Conservation (phyloP, 2,888 invertebrate species). For the Hydrotaea cyrtoneurina region DNA sequence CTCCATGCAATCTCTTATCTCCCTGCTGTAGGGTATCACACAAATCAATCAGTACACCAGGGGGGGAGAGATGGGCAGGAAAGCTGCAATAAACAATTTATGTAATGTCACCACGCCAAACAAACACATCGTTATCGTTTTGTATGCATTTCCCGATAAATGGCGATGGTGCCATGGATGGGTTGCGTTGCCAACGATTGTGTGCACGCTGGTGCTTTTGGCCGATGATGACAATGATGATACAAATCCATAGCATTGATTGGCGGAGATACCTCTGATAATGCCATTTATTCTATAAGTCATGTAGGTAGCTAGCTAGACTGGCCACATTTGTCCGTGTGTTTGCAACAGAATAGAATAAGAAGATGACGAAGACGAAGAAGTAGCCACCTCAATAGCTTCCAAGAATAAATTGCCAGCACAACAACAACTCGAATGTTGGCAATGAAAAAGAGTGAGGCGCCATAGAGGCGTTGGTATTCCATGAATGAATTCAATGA, state of each 20-base stretch:
- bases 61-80: not conserved
- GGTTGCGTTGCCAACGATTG: slow-evolving; percentile 12
- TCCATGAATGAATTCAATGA: slow-evolving; percentile 63
- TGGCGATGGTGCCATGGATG: slow-evolving; percentile 2
- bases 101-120: slow-evolving; percentile 61
- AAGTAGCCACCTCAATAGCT: slow-evolving; percentile 5
- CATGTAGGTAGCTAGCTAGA: not conserved
- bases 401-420: slow-evolving; percentile 24
- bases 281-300: not conserved
- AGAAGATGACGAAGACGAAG: too few relatives aligned
- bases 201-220: not conserved
- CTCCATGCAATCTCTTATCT: too few relatives aligned
- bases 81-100: slow-evolving; percentile 62
- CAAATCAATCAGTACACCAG: slow-evolving; percentile 17
- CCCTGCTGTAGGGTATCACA: slow-evolving; percentile 43
- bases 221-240: slow-evolving; percentile 46
- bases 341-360: not conserved
- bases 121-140: slow-evolving; percentile 38
- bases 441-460: slow-evolving; percentile 53
- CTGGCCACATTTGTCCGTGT: not conserved
- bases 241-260: slow-evolving; percentile 65
- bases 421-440: not conserved
- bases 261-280: slow-evolving; percentile 23
- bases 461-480: slow-evolving; percentile 66
- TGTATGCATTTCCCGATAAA: slow-evolving; percentile 27